A percentile compares a stretch with the other conserved stretches of the same genome.
Evolutionary conservation across 1,140 invertebrate species (phyloP).

Genomic region (Bombus soroeensis): DNA sequence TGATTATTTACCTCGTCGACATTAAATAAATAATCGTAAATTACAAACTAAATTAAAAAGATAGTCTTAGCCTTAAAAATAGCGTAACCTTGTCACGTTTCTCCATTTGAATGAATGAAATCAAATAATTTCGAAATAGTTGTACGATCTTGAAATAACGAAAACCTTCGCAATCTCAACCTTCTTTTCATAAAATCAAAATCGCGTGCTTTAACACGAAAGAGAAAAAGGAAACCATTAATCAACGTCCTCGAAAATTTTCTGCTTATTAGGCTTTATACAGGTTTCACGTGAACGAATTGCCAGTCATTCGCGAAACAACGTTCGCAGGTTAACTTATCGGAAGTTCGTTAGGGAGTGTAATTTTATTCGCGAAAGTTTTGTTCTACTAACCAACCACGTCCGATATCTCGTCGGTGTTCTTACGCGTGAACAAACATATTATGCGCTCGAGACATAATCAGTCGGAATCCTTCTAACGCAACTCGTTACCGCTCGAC

Average conservation of each 20-base stretch:
- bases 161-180: not conserved
- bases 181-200: not conserved
- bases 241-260: not conserved
- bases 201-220: not conserved
- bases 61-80: too few relatives aligned
- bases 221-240: not conserved
- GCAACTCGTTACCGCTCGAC: not conserved
- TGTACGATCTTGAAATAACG: not conserved
- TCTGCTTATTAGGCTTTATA: not conserved
- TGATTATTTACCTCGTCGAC: too few relatives aligned
- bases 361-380: not conserved
- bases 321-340: not conserved
- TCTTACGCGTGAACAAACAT: conserved; percentile 25
- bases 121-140: not conserved
- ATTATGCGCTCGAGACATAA: conserved; percentile 3
- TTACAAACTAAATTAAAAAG: not conserved
- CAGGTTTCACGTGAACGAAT: not conserved
- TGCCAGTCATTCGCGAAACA: not conserved
- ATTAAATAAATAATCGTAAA: not conserved
- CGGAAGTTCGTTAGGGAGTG: too few relatives aligned
- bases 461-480: conserved; percentile 5
- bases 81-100: not conserved
- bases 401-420: not conserved
- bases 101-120: not conserved
- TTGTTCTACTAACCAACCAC: not conserved